These are phyloP conservation scores for Otocyon megalotis DNA, from an alignment of 2,113 vertebrate species.

Conservation along the genomic window DNA sequence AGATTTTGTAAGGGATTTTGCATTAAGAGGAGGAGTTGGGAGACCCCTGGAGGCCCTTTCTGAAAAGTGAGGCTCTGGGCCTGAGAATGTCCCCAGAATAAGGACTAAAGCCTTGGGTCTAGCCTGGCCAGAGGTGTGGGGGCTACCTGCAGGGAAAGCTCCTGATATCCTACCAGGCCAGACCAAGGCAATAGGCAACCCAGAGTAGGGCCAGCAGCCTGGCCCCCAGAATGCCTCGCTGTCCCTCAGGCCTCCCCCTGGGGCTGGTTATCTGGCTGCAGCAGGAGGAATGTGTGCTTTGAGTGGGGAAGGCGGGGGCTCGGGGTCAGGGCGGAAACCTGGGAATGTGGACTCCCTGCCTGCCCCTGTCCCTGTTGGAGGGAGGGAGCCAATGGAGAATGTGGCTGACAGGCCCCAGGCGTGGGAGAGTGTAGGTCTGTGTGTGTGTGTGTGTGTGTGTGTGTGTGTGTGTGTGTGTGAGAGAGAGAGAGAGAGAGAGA, in stretches of 20 bases:
- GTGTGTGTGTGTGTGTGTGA: no score
- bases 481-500: neutral
- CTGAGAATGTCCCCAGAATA: conserved; percentile 16
- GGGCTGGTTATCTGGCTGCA: conserved; percentile 76
- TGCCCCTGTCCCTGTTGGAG: conserved; percentile 55
- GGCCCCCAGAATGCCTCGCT: conserved; percentile 74
- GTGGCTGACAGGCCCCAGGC: conserved; percentile 63
- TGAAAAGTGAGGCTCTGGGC: neutral
- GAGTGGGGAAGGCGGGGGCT: neutral
- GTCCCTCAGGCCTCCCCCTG: conserved; percentile 64
- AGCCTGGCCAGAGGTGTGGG: neutral
- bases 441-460: neutral
- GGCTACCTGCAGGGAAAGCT: neutral
- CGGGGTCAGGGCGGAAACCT: conserved; percentile 77
- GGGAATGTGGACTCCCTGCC: conserved; percentile 75
- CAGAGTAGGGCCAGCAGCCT: conserved; percentile 46
- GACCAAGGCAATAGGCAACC: neutral
- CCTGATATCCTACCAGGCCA: neutral
- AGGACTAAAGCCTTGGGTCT: neutral
- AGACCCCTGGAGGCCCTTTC: neutral
- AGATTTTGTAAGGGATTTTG: neutral
- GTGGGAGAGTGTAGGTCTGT: conserved; percentile 42
- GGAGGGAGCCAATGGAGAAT: conserved; percentile 67
- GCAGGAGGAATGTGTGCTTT: conserved; percentile 68
- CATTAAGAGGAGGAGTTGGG: neutral